Base-by-base conservation (phyloP, 2,113 vertebrate genomes). In the Rhynchomys soricoides region DNA sequence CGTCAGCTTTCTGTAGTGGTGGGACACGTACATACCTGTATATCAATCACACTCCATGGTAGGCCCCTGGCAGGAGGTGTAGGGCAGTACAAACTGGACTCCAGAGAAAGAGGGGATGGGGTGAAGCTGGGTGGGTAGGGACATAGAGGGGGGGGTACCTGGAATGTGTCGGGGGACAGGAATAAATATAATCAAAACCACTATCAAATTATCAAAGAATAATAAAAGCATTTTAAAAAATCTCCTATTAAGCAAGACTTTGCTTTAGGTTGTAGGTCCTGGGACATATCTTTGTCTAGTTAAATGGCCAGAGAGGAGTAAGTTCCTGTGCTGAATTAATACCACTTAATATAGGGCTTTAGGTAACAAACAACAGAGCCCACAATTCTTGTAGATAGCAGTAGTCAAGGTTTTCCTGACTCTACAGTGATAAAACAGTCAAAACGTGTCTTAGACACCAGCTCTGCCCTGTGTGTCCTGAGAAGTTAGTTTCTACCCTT, bases 221-320 rank as follows among this genome's bases (percentile, higher is more conserved):
- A 62, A 62, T 62, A 43, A 62, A 43, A 62, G 26, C 8, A 79
- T 81, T 81, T 85, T 83, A 31, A 34, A 50, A 57, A 1, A 50
- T 34, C 50, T 37, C 73, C 7, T 87, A 70, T 93, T 43, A 86
- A 93, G 52, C 40, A 19, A 91, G 89, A 2, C 16, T 91, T 7
- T 94, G 37, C 19, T 34, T 73, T 68, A 57, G 45, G 66, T 37
- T 85, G 68, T 1, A 40, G 15, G 1, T 12, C 89, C 89, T 66
- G 34, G 81, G 31, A 71, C 5, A 71, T 31, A 62, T 43, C 68
- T 19, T 13, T 94, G 37, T 90, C 22, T 87, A 74, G 4, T 55
- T 8, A 4, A 24, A n/a, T 43, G 29, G 7, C 40, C 19, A 93
- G 83, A 87, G 37, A 92, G 43, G 94, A 97, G 86, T 24, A 97